phyloP scores from a whole-genome alignment of 1,140 invertebrate species.

The Micrasema longulum region DNA sequence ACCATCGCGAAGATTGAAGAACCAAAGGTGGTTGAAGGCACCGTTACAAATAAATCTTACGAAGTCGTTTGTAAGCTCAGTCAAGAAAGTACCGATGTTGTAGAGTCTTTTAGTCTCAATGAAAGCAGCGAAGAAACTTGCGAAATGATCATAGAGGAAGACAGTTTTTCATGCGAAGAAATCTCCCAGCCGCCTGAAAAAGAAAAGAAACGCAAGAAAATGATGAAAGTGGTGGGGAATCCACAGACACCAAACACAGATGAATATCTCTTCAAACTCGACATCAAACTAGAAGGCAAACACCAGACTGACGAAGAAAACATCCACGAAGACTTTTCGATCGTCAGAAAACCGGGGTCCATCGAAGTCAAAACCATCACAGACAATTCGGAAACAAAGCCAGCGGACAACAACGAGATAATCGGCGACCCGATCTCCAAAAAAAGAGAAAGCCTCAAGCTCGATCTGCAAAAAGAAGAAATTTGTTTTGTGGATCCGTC shows the following conservation, averaged over 20 bases:
- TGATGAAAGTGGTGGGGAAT: constrained; percentile 39
- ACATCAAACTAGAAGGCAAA: constrained; percentile 54
- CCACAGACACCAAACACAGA: constrained; percentile 62
- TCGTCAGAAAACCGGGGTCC: constrained; percentile 61
- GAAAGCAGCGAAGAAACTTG: constrained; percentile 7
- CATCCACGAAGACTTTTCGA: constrained; percentile 59
- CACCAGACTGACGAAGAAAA: constrained; percentile 44
- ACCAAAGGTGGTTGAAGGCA: constrained; percentile 13
- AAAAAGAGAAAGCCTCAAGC: constrained; percentile 4
- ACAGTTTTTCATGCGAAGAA: not conserved
- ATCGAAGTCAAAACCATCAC: constrained; percentile 28
- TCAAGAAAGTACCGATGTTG: not conserved
- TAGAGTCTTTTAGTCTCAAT: not conserved
- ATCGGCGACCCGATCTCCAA: constrained; percentile 13
- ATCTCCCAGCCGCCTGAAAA: not conserved
- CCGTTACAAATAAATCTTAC: not conserved
- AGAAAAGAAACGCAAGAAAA: constrained; percentile 33
- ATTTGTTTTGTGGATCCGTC: not conserved
- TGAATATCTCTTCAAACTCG: constrained; percentile 63
- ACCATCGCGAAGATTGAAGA: not conserved
- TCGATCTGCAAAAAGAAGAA: constrained; percentile 13
- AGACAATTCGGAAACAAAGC: constrained; percentile 7
- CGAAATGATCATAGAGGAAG: constrained; percentile 9
- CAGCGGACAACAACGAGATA: constrained; percentile 2
- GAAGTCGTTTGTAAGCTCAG: constrained; percentile 18